A percentile compares a stretch with the other conserved stretches of the same genome.
phyloP scores from a whole-genome alignment of 2,113 vertebrate genomes.

The Drymodes brunneopygia region DNA sequence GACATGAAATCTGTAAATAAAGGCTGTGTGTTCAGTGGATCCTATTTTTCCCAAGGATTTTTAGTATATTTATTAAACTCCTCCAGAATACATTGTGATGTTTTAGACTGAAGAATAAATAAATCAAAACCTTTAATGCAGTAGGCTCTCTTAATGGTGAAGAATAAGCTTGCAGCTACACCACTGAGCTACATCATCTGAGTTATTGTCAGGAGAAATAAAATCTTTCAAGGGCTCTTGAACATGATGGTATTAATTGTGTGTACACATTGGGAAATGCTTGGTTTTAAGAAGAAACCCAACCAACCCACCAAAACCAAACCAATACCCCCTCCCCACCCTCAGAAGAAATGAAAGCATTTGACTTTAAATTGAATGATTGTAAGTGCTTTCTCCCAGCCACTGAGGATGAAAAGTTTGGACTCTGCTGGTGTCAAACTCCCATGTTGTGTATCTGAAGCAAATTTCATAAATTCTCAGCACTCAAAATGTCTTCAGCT shows the following conservation, averaged over 20 bases:
- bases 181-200: neutral
- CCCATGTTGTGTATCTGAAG: neutral
- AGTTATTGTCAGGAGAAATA: neutral
- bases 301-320: neutral
- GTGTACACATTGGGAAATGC: neutral
- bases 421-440: neutral
- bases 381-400: accelerated
- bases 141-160: neutral
- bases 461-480: neutral
- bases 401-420: neutral
- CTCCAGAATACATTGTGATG: neutral
- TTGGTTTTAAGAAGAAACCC: neutral
- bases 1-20: neutral
- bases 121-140: neutral
- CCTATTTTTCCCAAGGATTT: neutral
- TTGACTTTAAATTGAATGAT: neutral
- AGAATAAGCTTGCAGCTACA: neutral
- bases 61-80: neutral
- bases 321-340: neutral
- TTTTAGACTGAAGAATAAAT: neutral
- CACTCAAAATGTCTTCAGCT: neutral
- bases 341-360: neutral
- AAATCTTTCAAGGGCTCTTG: neutral
- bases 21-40: accelerated
- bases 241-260: neutral